Conservation (phyloP, 2,888 invertebrate species). For the Chalcosyrphus nemorum region DNA sequence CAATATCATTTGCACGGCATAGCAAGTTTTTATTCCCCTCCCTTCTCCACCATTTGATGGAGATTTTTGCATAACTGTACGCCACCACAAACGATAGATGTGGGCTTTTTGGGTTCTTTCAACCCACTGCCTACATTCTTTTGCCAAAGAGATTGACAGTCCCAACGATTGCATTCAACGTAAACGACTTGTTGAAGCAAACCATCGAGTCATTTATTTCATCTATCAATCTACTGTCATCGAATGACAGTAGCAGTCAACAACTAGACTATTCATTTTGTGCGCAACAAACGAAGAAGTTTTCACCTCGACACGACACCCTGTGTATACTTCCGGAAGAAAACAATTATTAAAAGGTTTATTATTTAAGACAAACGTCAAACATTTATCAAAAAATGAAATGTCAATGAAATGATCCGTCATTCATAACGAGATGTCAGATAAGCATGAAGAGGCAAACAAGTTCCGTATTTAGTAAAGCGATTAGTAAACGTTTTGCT, state of each 20-base stretch:
- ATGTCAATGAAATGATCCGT: slow-evolving; percentile 18
- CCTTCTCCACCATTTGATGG: neutral
- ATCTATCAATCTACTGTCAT: slow-evolving; percentile 41
- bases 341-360: slow-evolving; percentile 9
- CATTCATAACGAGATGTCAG: slow-evolving; percentile 42
- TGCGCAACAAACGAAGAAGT: neutral
- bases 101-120: slow-evolving; percentile 69
- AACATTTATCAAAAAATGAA: neutral
- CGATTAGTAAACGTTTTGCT: slow-evolving; percentile 49
- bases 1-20: slow-evolving; percentile 1
- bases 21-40: neutral
- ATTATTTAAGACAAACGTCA: slow-evolving; percentile 15
- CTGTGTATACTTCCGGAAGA: slow-evolving; percentile 47
- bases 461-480: slow-evolving; percentile 39
- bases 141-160: slow-evolving; percentile 42
- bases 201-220: slow-evolving; percentile 24
- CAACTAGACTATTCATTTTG: neutral
- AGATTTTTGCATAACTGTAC: slow-evolving; percentile 67
- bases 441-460: slow-evolving; percentile 39
- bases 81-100: slow-evolving; percentile 34
- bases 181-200: slow-evolving; percentile 28
- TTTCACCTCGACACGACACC: neutral
- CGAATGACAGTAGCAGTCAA: neutral
- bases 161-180: slow-evolving; percentile 44
- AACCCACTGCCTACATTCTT: slow-evolving; percentile 64